Evolutionary conservation across 2,113 vertebrate species (phyloP).

Genomic region (Hippocampus abdominalis): DNA sequence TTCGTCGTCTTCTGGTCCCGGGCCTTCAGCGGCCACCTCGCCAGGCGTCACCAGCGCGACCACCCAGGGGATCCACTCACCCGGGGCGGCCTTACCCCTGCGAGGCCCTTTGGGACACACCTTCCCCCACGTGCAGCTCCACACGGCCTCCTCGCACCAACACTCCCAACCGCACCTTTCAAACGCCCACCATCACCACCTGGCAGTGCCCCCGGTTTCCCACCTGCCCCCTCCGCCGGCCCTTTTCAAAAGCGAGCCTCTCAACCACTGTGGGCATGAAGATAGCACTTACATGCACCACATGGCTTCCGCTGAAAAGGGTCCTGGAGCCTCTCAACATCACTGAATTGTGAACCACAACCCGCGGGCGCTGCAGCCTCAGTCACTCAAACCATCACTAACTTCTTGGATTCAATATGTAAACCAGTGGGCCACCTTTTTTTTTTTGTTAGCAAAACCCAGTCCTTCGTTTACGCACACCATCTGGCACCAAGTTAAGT

Average conservation of each 20-base stretch:
- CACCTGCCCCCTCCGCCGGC: constrained; percentile 89
- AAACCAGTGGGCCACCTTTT: not conserved
- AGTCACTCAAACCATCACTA: constrained; percentile 13
- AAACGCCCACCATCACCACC: constrained; percentile 73
- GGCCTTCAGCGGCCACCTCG: constrained; percentile 37
- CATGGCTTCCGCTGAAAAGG: constrained; percentile 80
- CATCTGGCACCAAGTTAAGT: not conserved
- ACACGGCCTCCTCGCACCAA: constrained; percentile 77
- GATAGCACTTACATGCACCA: constrained; percentile 87
- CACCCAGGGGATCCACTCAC: constrained; percentile 72
- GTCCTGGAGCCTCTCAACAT: constrained; percentile 79
- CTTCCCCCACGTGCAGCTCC: constrained; percentile 85
- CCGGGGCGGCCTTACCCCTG: constrained; percentile 57
- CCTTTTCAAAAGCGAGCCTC: constrained; percentile 94
- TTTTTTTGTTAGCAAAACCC: not conserved
- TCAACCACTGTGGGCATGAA: constrained; percentile 90
- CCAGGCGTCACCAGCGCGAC: constrained; percentile 49
- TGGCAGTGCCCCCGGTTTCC: constrained; percentile 79
- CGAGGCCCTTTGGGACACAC: constrained; percentile 77
- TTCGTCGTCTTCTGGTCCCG: constrained; percentile 65
- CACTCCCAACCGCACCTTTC: constrained; percentile 79
- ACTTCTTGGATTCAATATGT: not conserved
- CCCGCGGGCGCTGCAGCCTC: constrained; percentile 36
- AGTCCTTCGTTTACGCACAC: not conserved
- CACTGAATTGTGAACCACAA: constrained; percentile 69